Base-by-base conservation (phyloP, 2,113 vertebrate species). In the Cepphus grylle region DNA sequence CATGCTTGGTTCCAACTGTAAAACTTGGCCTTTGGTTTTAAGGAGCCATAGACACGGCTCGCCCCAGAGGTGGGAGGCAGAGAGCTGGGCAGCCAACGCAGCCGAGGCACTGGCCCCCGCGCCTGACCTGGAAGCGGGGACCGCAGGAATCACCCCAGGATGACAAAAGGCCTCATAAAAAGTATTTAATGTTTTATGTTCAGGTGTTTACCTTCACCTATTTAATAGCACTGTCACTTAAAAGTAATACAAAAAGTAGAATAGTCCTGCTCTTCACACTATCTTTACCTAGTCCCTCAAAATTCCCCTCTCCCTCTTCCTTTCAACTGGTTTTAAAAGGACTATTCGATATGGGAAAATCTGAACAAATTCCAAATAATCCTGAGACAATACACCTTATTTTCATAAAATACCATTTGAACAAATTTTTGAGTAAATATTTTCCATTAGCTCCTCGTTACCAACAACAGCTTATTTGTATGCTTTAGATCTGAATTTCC, bases 371-470 rank as follows among this genome's bases (percentile, higher is more conserved):
- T 53, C 53, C 58, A 61, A 42, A n/a, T 49, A 65, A 59, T 30
- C 55, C 47, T 34, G 62, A 86, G 27, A 91, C 23, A 80, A 65
- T 4, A 34, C 11, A 49, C 4, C 26, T 53, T 21, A 4, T 43
- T 85, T 85, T 82, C 43, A 72, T 27, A 56, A 69, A 82, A 85
- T 26, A 32, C 6, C 22, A 38, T 30, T 32, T 25, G 36, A 42
- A 19, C 27, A 9, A 0, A 29, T 55, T 78, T 89, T 55, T 15
- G 22, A 93, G 50, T 10, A 32, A 1, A 0, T 55, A 22, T 66
- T 78, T 93, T 85, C 67, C 74, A 8, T 62, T 25, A 90, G 66
- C 23, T 67, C 27, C 74, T 72, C 11, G 0, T 80, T 73, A 82
- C 17, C 58, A 70, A 23, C 27, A 86, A 15, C 45, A 69, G 19